phyloP scores from a whole-genome alignment of 2,888 invertebrate species.

The Pedicia rivosa region DNA sequence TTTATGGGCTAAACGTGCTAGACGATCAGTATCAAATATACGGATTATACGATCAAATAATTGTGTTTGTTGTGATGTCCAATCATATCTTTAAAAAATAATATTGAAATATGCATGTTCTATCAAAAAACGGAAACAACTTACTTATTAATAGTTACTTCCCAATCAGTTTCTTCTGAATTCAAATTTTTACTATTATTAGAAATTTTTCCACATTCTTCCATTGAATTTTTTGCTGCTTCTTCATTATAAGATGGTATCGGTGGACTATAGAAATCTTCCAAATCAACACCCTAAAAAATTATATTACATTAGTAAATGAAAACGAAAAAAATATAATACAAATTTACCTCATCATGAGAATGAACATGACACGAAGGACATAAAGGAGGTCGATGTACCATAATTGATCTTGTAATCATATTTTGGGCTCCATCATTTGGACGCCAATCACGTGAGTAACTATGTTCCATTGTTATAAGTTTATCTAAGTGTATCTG shows the following conservation, averaged over 20 bases:
- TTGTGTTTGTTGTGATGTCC: conserved; percentile 46
- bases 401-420: conserved; percentile 23
- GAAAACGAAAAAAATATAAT: conserved; percentile 2
- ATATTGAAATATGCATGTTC: not conserved
- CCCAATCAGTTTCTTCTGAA: conserved; percentile 45
- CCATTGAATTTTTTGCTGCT: conserved; percentile 47
- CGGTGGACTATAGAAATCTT: conserved; percentile 26
- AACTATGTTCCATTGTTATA: conserved; percentile 51
- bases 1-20: conserved; percentile 44
- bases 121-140: conserved; percentile 8
- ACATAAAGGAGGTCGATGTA: conserved; percentile 27
- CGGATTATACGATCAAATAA: conserved; percentile 48
- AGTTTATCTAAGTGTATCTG: conserved; percentile 26
- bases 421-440: conserved; percentile 23
- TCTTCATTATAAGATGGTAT: conserved; percentile 39
- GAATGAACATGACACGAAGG: conserved; percentile 28
- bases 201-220: conserved; percentile 50
- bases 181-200: conserved; percentile 40
- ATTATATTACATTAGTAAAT: too few relatives aligned
- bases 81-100: conserved; percentile 32
- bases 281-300: conserved; percentile 34
- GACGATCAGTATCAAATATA: conserved; percentile 47
- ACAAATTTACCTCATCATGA: conserved; percentile 20
- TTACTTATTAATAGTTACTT: conserved; percentile 46
- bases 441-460: conserved; percentile 44